Evolutionary conservation across 1,140 invertebrate species (phyloP).

Genomic region (Drosophila pectinifera): DNA sequence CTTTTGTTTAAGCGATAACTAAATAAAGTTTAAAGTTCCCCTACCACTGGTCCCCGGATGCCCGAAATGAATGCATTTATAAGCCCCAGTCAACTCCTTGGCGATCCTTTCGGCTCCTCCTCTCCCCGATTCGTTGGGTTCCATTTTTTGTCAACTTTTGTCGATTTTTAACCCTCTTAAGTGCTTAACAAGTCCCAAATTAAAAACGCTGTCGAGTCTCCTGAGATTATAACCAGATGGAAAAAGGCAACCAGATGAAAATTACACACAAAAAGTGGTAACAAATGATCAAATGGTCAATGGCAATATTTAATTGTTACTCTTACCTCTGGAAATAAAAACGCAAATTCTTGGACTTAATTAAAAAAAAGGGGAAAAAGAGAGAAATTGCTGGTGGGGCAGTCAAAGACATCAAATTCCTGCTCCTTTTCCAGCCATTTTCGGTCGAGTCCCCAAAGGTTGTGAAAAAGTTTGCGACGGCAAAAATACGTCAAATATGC

Average conservation of each 20-base stretch:
- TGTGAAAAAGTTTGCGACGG: slow-evolving; percentile 40
- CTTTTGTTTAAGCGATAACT: slow-evolving; percentile 75
- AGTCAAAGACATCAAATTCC: slow-evolving; percentile 49
- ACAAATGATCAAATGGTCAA: slow-evolving; percentile 74
- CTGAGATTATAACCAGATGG: slow-evolving; percentile 62
- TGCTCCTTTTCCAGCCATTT: slow-evolving; percentile 20
- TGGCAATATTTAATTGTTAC: slow-evolving; percentile 72
- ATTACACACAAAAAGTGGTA: slow-evolving; percentile 50
- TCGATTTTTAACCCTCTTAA: slow-evolving; percentile 81
- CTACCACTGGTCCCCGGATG: neutral
- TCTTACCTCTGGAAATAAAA: slow-evolving; percentile 31
- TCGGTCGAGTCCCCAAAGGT: slow-evolving; percentile 39
- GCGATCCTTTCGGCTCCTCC: slow-evolving; percentile 45
- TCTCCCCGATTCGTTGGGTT: slow-evolving; percentile 12
- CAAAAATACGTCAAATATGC: slow-evolving; percentile 55
- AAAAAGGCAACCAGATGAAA: slow-evolving; percentile 40
- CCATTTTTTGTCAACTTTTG: slow-evolving; percentile 66
- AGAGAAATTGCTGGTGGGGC: slow-evolving; percentile 23
- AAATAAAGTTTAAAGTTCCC: slow-evolving; percentile 67
- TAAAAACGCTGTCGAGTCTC: slow-evolving; percentile 69
- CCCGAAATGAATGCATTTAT: slow-evolving; percentile 67
- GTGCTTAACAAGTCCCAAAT: slow-evolving; percentile 79
- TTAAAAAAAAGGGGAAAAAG: slow-evolving; percentile 55
- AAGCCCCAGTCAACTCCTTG: slow-evolving; percentile 50
- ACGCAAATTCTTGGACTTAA: slow-evolving; percentile 48